Percentiles rank a stretch among this genome's conserved stretches.
These are phyloP conservation scores for Macrochelys suwanniensis DNA, from an alignment of 2,797 vertebrate species.

Conservation along the genomic window DNA sequence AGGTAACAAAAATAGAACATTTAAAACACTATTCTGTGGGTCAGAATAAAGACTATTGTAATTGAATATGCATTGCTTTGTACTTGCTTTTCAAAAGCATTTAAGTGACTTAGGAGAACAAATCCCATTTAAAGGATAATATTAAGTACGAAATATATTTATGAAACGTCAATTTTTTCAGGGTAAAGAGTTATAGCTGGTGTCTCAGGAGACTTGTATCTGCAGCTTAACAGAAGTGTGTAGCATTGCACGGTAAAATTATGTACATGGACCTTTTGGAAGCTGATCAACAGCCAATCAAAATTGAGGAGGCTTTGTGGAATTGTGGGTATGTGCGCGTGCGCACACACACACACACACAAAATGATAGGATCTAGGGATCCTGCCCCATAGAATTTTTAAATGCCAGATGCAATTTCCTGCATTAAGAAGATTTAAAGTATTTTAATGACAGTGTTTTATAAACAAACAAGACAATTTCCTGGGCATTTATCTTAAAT, in stretches of 20 bases:
- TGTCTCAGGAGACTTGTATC: neutral
- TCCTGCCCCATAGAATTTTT: neutral
- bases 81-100: neutral
- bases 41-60: neutral
- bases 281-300: neutral
- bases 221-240: neutral
- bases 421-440: neutral
- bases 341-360: neutral
- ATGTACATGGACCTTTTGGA: neutral
- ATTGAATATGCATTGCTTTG: neutral
- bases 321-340: neutral
- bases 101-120: neutral
- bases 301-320: neutral
- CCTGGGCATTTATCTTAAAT: neutral
- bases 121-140: neutral
- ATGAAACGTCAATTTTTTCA: neutral
- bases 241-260: neutral
- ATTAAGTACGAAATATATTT: neutral
- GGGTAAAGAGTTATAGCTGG: neutral
- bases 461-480: neutral
- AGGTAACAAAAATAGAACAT: neutral
- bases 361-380: neutral
- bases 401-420: neutral
- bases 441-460: neutral
- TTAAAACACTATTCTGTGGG: neutral